Evolutionary conservation across 2,113 vertebrate species (phyloP).

Genomic region (Pituophis catenifer): DNA sequence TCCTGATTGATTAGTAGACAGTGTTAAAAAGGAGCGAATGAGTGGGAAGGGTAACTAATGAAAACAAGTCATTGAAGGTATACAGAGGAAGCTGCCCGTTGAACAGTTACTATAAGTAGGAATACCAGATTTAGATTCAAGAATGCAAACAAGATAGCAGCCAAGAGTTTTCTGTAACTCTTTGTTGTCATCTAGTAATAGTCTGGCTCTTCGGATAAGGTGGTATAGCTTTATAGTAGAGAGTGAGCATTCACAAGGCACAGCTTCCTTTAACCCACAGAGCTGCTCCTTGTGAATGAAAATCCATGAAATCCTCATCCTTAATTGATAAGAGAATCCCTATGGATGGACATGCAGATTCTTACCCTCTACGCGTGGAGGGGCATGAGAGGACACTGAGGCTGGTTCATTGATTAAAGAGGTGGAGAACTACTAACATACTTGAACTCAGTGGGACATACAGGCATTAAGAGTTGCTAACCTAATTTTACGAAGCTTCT

Average conservation of each 20-base stretch:
- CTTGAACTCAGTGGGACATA: neutral
- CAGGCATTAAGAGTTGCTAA: no score
- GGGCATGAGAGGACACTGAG: neutral
- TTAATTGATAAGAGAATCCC: neutral
- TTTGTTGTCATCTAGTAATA: neutral
- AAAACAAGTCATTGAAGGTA: neutral
- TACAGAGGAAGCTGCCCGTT: neutral
- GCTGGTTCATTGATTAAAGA: neutral
- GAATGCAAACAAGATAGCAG: neutral
- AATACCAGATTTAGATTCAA: neutral
- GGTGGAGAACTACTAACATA: neutral
- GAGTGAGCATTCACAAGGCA: no score
- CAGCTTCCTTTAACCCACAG: neutral
- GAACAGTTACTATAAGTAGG: neutral
- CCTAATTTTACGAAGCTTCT: no score
- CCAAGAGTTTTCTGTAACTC: neutral
- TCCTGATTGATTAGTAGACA: no score
- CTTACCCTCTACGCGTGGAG: neutral
- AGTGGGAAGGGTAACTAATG: no score
- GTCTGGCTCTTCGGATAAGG: neutral
- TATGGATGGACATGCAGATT: neutral
- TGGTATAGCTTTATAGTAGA: neutral
- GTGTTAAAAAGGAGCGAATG: no score
- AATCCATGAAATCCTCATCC: neutral
- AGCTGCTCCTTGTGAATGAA: neutral